These are phyloP conservation scores for Hypotaenidia philippensis DNA, from an alignment of 2,797 vertebrate species.

Conservation along the genomic window DNA sequence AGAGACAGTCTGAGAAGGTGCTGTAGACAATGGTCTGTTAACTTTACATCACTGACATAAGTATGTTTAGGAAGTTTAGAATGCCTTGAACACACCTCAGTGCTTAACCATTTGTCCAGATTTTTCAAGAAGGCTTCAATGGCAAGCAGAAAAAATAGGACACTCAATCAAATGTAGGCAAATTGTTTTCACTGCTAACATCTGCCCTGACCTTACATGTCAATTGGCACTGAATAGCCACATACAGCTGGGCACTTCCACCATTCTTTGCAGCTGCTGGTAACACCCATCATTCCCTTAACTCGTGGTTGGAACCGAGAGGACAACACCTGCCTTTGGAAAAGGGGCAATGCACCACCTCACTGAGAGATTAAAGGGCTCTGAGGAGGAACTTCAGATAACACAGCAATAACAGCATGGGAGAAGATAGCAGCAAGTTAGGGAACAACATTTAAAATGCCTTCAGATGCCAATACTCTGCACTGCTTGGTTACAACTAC, in stretches of 20 bases:
- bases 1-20: not conserved
- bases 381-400: not conserved
- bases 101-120: not conserved
- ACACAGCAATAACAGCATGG: not conserved
- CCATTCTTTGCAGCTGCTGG: not conserved
- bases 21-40: not conserved
- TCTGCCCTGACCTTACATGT: not conserved
- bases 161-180: not conserved
- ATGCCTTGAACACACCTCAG: not conserved
- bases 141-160: not conserved
- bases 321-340: not conserved
- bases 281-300: not conserved
- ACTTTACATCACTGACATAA: not conserved
- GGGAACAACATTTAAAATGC: not conserved
- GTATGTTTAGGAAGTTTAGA: not conserved
- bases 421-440: not conserved
- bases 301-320: not conserved
- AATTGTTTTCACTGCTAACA: not conserved
- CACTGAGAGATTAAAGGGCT: not conserved
- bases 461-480: not conserved
- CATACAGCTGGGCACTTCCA: not conserved
- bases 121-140: not conserved
- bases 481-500: not conserved
- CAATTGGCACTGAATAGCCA: accelerated
- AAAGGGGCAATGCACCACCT: not conserved